phyloP scores from a whole-genome alignment of 2,113 vertebrate genomes.

The Apodemus speciosus region DNA sequence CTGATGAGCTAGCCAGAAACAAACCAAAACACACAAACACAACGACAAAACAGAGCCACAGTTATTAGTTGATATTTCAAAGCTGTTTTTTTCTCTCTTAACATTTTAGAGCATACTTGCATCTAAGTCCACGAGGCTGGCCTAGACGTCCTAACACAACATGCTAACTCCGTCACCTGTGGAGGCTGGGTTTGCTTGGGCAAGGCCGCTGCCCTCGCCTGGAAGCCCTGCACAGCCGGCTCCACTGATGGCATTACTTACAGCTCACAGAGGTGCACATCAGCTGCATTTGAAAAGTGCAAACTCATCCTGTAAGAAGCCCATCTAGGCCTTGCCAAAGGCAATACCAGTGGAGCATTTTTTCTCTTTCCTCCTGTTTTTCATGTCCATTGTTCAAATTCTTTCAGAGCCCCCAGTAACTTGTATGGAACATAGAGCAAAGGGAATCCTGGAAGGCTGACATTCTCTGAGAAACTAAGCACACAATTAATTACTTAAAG shows the following conservation, averaged over 20 bases:
- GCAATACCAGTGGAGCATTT: no score
- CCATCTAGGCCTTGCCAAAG: neutral
- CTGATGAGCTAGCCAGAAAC: constrained; percentile 91
- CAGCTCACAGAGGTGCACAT: neutral
- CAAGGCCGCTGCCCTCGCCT: neutral
- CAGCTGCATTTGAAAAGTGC: neutral
- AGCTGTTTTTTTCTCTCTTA: neutral
- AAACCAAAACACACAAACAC: constrained; percentile 65
- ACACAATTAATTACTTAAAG: neutral
- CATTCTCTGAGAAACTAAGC: neutral
- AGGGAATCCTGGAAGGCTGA: neutral
- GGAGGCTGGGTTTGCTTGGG: neutral
- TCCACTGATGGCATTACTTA: neutral
- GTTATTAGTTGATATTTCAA: constrained; percentile 19
- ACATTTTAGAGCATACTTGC: neutral
- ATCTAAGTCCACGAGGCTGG: neutral
- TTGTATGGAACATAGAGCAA: neutral
- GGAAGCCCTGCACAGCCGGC: neutral
- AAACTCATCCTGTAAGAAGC: neutral
- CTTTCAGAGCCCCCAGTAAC: neutral
- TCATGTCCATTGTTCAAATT: neutral
- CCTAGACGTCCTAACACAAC: neutral
- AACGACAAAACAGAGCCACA: constrained; percentile 58
- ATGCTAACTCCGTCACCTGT: no score
- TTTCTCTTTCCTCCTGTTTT: neutral